phyloP scores from a whole-genome alignment of 2,888 invertebrate species.

The Synergus laeviventris region DNA sequence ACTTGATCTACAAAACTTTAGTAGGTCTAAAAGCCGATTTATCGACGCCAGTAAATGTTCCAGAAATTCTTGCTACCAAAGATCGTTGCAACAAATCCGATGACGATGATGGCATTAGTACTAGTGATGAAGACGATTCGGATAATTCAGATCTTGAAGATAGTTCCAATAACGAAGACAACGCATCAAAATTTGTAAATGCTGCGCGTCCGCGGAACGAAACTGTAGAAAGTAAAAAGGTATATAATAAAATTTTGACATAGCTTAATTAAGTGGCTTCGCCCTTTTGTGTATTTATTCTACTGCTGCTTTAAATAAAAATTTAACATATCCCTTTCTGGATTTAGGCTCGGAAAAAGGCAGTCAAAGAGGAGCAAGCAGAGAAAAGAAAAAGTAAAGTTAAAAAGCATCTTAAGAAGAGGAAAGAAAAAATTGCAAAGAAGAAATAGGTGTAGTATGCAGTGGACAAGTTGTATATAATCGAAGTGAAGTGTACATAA shows the following conservation, averaged over 20 bases:
- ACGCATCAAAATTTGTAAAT: slow-evolving; percentile 79
- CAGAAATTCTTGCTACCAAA: slow-evolving; percentile 79
- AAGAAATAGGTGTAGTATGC: slow-evolving; percentile 59
- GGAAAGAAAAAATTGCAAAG: slow-evolving; percentile 81
- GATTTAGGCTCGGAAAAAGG: slow-evolving; percentile 86
- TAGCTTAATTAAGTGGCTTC: neutral
- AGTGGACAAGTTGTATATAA: slow-evolving; percentile 6
- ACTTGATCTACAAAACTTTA: slow-evolving; percentile 91
- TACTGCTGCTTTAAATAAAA: slow-evolving; percentile 17
- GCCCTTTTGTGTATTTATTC: neutral
- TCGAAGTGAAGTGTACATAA: neutral
- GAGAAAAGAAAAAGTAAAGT: slow-evolving; percentile 93
- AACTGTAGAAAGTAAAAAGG: slow-evolving; percentile 86
- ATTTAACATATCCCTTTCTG: slow-evolving; percentile 49
- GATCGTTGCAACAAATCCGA: slow-evolving; percentile 66
- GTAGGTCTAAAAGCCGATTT: slow-evolving; percentile 89
- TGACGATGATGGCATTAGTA: slow-evolving; percentile 64
- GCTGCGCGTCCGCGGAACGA: slow-evolving; percentile 87
- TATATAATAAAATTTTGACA: slow-evolving; percentile 45
- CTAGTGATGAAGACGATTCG: slow-evolving; percentile 63
- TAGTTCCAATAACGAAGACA: slow-evolving; percentile 58
- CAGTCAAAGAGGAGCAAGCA: slow-evolving; percentile 90
- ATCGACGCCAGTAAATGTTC: slow-evolving; percentile 83
- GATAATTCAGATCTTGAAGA: slow-evolving; percentile 49
- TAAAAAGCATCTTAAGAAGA: slow-evolving; percentile 95